phyloP scores from a whole-genome alignment of 2,888 invertebrate genomes.

The Drosophila peninsularis region DNA sequence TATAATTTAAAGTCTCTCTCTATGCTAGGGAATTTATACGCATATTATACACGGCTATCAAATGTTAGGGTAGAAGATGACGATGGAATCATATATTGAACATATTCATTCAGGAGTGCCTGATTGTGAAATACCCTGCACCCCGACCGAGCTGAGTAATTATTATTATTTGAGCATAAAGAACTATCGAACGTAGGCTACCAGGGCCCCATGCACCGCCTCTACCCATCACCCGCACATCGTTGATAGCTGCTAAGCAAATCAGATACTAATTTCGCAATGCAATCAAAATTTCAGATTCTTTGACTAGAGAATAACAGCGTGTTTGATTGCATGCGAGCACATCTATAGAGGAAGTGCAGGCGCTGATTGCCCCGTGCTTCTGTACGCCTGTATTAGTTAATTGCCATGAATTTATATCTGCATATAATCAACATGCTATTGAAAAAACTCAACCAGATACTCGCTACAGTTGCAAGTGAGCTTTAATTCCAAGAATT shows the following conservation, averaged over 20 bases:
- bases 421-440: neutral
- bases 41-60: too few species aligned
- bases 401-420: neutral
- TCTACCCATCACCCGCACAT: too few species aligned
- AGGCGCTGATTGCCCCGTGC: neutral
- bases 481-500: too few species aligned
- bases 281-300: neutral
- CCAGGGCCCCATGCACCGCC: too few species aligned
- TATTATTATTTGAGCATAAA: too few species aligned
- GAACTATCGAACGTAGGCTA: too few species aligned
- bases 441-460: neutral
- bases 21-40: accelerated
- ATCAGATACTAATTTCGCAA: neutral
- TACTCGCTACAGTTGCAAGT: too few species aligned
- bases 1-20: neutral
- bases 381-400: neutral
- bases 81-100: neutral
- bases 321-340: neutral
- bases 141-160: too few species aligned
- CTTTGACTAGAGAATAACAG: neutral
- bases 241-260: too few species aligned
- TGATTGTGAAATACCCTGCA: neutral
- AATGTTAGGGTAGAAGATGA: too few species aligned
- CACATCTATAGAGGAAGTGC: neutral
- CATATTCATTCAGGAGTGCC: neutral